Evolutionary conservation across 92 coral and sea anemone species (phyloP).

Genomic region (Phenganax marumi): DNA sequence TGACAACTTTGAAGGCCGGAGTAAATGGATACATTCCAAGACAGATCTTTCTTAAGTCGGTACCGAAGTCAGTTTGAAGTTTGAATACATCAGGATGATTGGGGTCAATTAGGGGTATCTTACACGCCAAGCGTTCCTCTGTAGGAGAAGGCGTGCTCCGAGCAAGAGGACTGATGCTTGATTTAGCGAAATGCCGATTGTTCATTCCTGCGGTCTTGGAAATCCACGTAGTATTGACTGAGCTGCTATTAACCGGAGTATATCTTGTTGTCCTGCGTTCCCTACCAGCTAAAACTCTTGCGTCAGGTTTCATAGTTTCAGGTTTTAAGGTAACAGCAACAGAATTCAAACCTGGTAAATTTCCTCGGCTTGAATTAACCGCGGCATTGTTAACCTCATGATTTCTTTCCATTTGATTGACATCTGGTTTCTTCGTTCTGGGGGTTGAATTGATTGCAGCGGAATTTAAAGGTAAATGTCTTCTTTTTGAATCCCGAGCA

Average conservation of each 20-base stretch:
- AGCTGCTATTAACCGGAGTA: no score
- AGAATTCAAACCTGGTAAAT: no score
- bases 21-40: slow-evolving; percentile 46
- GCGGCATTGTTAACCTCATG: neutral
- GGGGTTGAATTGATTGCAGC: no score
- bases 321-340: no score
- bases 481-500: neutral
- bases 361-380: neutral
- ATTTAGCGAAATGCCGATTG: slow-evolving; percentile 20
- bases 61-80: slow-evolving; percentile 67
- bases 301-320: no score
- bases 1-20: slow-evolving; percentile 62
- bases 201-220: neutral
- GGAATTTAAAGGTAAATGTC: no score
- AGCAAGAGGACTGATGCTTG: neutral
- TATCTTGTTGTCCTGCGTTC: no score
- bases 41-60: slow-evolving; percentile 66
- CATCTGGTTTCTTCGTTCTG: no score
- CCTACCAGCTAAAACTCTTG: no score
- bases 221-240: neutral
- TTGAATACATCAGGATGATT: slow-evolving; percentile 74
- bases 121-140: slow-evolving; percentile 52
- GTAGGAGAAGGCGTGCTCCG: neutral
- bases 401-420: neutral
- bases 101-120: slow-evolving; percentile 74